Conservation (phyloP, 2,888 invertebrate species). For the Acrocyrtus sp. region DNA sequence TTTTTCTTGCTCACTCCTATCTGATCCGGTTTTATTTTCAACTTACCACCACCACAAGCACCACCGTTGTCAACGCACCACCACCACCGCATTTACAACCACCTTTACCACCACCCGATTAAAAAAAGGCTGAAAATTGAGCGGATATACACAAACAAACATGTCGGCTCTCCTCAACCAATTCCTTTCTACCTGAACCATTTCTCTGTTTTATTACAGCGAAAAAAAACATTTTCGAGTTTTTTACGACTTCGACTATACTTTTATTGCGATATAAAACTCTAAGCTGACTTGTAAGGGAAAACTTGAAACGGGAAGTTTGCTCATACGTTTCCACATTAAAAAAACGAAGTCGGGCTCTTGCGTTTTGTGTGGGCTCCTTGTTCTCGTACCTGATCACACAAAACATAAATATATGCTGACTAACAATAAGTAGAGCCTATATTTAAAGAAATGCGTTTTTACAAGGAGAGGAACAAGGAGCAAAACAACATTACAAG, state of each 20-base stretch:
- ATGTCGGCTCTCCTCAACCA: conserved; percentile 31
- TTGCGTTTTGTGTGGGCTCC: conserved; percentile 19
- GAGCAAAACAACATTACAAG: not conserved
- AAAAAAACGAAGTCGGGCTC: no score
- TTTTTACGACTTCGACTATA: not conserved
- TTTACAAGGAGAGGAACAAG: not conserved
- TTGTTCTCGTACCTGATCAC: not conserved
- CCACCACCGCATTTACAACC: not conserved
- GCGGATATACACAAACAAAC: conserved; percentile 39
- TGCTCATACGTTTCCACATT: not conserved
- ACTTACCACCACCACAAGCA: not conserved
- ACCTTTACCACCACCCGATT: not conserved
- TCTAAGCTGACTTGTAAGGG: not conserved
- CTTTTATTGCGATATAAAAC: not conserved
- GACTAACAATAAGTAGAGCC: no score
- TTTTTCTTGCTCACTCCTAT: conserved; percentile 15
- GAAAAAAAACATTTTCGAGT: not conserved
- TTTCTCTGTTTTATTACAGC: not conserved
- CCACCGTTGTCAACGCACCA: not conserved
- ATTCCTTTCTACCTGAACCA: not conserved
- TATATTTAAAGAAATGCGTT: no score
- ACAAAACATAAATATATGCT: not conserved
- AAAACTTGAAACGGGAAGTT: conserved; percentile 5
- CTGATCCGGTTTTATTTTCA: conserved; percentile 43
- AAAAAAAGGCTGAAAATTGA: not conserved